Evolutionary conservation across 2,888 invertebrate genomes (phyloP).

Genomic region (Nomada flava): DNA sequence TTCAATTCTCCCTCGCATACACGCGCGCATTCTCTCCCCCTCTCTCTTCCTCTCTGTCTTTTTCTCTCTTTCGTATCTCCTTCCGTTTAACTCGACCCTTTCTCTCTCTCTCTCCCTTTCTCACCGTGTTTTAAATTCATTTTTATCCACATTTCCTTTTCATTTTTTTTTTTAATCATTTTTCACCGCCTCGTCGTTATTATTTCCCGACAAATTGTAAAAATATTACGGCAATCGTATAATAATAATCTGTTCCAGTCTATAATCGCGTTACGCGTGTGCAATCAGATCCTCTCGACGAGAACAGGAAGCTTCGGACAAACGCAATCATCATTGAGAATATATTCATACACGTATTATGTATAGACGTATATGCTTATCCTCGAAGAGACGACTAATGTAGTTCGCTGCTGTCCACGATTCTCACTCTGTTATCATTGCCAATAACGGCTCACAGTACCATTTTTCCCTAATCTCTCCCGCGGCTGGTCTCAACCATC

Average conservation of each 20-base stretch:
- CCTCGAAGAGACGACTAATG: constrained; percentile 50
- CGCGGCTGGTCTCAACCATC: constrained; percentile 1
- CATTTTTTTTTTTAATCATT: constrained; percentile 1
- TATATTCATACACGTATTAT: neutral
- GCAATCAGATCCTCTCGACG: constrained; percentile 56
- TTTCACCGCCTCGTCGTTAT: constrained; percentile 12
- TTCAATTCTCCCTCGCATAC: constrained; percentile 52
- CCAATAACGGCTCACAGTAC: constrained; percentile 30
- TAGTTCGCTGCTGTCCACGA: constrained; percentile 35
- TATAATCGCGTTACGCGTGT: constrained; percentile 60
- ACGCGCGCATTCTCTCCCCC: constrained; percentile 4
- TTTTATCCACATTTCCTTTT: neutral
- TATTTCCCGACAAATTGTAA: constrained; percentile 68
- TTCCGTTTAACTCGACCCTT: constrained; percentile 1
- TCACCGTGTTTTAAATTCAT: neutral
- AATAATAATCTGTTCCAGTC: constrained; percentile 68
- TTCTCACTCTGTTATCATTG: constrained; percentile 16
- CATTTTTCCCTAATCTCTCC: constrained; percentile 28
- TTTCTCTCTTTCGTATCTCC: constrained; percentile 4
- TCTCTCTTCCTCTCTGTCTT: neutral
- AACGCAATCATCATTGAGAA: constrained; percentile 49
- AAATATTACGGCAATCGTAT: constrained; percentile 70
- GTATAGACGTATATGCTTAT: neutral
- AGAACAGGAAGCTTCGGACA: constrained; percentile 67
- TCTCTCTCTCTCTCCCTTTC: constrained; percentile 10